phyloP scores from a whole-genome alignment of 2,797 vertebrate genomes.

The Ataeniobius toweri region DNA sequence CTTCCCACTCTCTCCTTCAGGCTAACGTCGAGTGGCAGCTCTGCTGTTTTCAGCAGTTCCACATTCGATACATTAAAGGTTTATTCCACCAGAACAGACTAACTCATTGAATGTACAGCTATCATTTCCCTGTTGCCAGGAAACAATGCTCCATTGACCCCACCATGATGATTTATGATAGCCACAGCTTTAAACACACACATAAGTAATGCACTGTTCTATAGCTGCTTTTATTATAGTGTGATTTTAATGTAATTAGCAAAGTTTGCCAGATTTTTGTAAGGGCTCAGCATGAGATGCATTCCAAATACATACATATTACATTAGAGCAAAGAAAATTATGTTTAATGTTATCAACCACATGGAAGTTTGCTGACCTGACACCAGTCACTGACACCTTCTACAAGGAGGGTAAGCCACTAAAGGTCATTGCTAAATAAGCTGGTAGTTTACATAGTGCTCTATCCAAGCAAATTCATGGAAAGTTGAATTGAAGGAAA shows the following conservation, averaged over 20 bases:
- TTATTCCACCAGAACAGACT: slow-evolving; percentile 5
- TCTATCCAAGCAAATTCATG: no score
- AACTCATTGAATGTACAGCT: slow-evolving; percentile 17
- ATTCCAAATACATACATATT: no score
- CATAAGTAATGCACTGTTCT: neutral
- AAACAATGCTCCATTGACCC: slow-evolving; percentile 42
- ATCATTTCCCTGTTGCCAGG: slow-evolving; percentile 59
- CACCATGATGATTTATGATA: slow-evolving; percentile 14
- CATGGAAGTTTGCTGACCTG: no score
- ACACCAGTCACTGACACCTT: no score
- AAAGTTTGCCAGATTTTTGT: neutral
- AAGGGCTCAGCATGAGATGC: no score
- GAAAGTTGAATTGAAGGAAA: neutral
- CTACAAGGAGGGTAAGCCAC: no score
- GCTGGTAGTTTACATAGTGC: no score
- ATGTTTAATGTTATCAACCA: no score
- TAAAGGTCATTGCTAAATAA: no score
- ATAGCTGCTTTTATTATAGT: neutral
- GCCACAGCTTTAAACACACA: neutral
- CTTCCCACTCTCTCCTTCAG: slow-evolving; percentile 24
- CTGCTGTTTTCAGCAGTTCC: slow-evolving; percentile 14
- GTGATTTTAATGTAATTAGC: neutral
- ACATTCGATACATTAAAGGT: slow-evolving; percentile 1
- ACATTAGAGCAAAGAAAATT: no score
- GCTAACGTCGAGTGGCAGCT: slow-evolving; percentile 5